phyloP scores from a whole-genome alignment of 2,797 vertebrate genomes.

The Amniataba percoides region DNA sequence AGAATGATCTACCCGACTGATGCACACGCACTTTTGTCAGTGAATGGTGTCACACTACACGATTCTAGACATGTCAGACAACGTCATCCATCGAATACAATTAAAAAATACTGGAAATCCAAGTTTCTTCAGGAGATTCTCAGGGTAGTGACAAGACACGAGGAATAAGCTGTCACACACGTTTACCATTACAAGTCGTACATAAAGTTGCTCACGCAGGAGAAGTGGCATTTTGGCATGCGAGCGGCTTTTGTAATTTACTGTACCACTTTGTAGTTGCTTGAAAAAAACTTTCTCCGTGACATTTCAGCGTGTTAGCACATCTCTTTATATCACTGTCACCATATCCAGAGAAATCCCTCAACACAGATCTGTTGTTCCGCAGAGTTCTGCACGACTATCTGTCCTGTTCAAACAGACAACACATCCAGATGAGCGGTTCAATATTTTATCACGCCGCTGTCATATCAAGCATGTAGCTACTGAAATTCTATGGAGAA shows the following conservation, averaged over 20 bases:
- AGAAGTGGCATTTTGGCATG: slow-evolving; percentile 10
- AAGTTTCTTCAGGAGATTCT: neutral
- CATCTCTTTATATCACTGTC: slow-evolving; percentile 50
- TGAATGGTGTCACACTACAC: slow-evolving; percentile 10
- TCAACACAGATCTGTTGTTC: slow-evolving; percentile 40
- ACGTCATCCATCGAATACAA: slow-evolving; percentile 18
- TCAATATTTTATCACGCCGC: slow-evolving; percentile 71
- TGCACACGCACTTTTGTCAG: slow-evolving; percentile 21
- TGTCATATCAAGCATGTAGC: slow-evolving; percentile 47
- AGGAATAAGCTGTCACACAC: slow-evolving; percentile 14
- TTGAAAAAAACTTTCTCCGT: slow-evolving; percentile 13
- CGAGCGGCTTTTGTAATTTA: slow-evolving; percentile 33
- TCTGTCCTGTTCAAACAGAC: slow-evolving; percentile 60
- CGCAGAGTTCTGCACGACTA: slow-evolving; percentile 40
- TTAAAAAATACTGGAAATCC: slow-evolving; percentile 4
- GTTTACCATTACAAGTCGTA: neutral
- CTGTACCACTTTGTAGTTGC: slow-evolving; percentile 26
- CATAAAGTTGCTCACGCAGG: neutral
- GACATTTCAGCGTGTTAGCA: slow-evolving; percentile 37
- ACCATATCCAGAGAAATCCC: slow-evolving; percentile 47
- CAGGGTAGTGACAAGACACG: neutral
- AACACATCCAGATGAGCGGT: slow-evolving; percentile 57
- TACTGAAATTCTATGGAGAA: slow-evolving; percentile 39
- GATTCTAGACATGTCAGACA: slow-evolving; percentile 2
- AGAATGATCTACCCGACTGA: slow-evolving; percentile 32